Evolutionary conservation across 2,888 invertebrate genomes (phyloP).

Genomic region (Eustalomyia histrio): DNA sequence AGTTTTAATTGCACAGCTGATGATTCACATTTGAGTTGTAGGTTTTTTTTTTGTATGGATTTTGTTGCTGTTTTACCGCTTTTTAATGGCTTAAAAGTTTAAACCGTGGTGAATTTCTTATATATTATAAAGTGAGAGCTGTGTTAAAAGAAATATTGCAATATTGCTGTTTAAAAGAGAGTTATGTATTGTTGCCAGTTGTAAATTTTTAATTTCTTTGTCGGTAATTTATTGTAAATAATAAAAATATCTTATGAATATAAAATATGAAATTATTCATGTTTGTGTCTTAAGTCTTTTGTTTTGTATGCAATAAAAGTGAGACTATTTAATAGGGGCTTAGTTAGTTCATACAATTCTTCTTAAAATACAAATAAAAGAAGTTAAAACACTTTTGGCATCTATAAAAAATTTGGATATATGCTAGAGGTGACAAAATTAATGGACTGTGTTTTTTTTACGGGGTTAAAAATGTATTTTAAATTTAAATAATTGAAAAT

Average conservation of each 20-base stretch:
- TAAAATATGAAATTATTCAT: neutral
- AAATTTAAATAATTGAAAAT: no score
- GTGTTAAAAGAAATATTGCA: slow-evolving; percentile 5
- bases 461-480: no score
- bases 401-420: no score
- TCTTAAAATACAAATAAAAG: no score
- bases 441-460: no score
- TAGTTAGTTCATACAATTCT: no score
- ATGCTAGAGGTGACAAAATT: no score
- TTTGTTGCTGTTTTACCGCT: neutral
- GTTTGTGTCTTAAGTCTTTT: slow-evolving; percentile 49
- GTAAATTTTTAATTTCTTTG: slow-evolving; percentile 16
- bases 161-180: neutral
- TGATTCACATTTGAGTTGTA: slow-evolving; percentile 43
- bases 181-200: slow-evolving; percentile 52
- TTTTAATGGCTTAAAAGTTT: neutral
- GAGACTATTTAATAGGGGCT: no score
- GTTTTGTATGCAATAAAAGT: neutral
- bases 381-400: no score
- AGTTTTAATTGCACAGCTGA: slow-evolving; percentile 64
- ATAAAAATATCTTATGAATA: slow-evolving; percentile 17
- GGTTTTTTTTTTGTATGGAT: slow-evolving; percentile 7
- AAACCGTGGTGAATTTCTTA: slow-evolving; percentile 48
- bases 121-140: neutral
- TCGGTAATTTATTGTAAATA: neutral